Conservation (phyloP, 2,113 vertebrate genomes). For the Cephalopterus ornatus region DNA sequence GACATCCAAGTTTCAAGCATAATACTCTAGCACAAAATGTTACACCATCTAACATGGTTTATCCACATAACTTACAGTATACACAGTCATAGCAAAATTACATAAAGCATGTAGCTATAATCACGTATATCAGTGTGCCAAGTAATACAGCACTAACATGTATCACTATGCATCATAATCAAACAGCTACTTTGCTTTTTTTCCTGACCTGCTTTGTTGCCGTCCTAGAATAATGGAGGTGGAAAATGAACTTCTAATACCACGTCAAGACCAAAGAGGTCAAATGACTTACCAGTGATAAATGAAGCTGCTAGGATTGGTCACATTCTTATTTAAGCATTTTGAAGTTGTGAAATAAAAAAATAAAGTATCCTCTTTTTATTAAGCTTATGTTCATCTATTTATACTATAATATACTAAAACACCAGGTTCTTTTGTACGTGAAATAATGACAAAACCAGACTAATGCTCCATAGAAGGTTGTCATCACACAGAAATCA, state of each 20-base stretch:
- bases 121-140: neutral
- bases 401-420: neutral
- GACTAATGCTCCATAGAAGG: neutral
- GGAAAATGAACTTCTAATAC: neutral
- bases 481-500: neutral
- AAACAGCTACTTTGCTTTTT: neutral
- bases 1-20: neutral
- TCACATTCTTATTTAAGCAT: neutral
- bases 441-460: neutral
- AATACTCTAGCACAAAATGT: neutral
- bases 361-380: neutral
- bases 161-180: neutral
- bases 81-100: neutral
- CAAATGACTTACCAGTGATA: neutral
- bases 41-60: neutral
- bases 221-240: neutral
- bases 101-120: neutral
- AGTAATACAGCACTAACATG: neutral
- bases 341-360: neutral
- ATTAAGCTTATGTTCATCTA: neutral
- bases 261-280: neutral
- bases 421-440: neutral
- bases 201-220: neutral
- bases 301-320: neutral
- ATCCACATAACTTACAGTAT: neutral